Evolutionary conservation across 2,888 invertebrate genomes (phyloP), one percentile per base, ranked within the genome.

Genomic region (Thera britannica): DNA sequence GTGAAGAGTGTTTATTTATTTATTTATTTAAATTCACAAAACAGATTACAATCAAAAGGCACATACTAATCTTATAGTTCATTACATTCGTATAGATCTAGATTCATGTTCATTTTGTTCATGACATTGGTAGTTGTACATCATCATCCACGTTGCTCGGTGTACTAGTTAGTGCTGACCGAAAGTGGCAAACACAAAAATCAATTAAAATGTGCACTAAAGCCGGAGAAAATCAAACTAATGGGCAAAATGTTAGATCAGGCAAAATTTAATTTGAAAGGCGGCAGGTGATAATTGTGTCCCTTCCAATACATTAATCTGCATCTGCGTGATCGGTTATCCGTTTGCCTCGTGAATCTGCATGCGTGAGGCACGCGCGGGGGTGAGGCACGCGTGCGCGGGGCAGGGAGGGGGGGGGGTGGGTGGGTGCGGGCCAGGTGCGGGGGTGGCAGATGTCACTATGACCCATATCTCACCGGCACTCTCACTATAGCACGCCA

Each of bases 371-470:
- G 75, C 75, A 67, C 61, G 68, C 65, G 70, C 62, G 72, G 77
- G 72, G 67, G 56, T 60, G 55, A 35, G 61, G 61, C 67, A 64
- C 62, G 69, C 63, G 68, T 1, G 41, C 64, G 23, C 67, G 68
- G 58, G 71, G 62, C 38, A 70, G 65, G 72, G 67, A 70, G 65
- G 23, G 68, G 68, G 57, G 71, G 62, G 46, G 71, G 67, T 72
- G 67, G 70, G 64, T 59, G 56, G 58, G 56, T n/a, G 41, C 71
- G 66, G 71, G 64, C 88, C 89, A 89, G 90, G 89, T 89, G 90
- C 88, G 90, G 85, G 89, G 90, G 90, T 81, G 90, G 90, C 90
- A 90, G 91, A 87, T 90, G 90, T 82, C 82, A 75, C 80, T 59
- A 57, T 86, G 88, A 87, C 88, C 89, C 87, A 88, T 82, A 89